These are phyloP conservation scores for Cromileptes altivelis DNA, from an alignment of 2,113 vertebrate species.

Conservation along the genomic window DNA sequence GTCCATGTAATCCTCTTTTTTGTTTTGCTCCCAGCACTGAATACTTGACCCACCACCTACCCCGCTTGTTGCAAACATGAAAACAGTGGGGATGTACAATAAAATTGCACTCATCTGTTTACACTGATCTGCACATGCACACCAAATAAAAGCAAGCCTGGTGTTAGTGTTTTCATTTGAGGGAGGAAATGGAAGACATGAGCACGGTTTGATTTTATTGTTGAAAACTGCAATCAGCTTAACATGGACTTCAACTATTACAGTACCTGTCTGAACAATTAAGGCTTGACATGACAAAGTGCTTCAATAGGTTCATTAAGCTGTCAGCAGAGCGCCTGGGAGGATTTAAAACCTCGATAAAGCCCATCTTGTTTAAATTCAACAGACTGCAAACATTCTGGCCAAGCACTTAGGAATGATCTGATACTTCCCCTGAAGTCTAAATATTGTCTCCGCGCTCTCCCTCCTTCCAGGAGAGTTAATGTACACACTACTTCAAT, in stretches of 20 bases:
- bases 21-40: conserved; percentile 29
- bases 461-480: conserved; percentile 26
- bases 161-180: conserved; percentile 27
- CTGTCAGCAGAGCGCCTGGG: conserved; percentile 21
- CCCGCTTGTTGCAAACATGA: conserved; percentile 11
- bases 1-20: conserved; percentile 31
- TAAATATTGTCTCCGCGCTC: conserved; percentile 38
- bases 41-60: conserved; percentile 37
- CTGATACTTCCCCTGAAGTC: conserved; percentile 44
- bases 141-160: background rate
- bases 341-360: conserved; percentile 38
- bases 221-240: conserved; percentile 4
- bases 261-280: conserved; percentile 28
- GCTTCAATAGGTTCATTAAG: conserved; percentile 33
- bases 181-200: conserved; percentile 37
- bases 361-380: conserved; percentile 41
- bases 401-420: conserved; percentile 43
- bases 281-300: conserved; percentile 18
- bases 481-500: conserved; percentile 18
- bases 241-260: background rate
- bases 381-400: conserved; percentile 14
- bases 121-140: conserved; percentile 11
- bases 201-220: conserved; percentile 1
- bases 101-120: conserved; percentile 1
- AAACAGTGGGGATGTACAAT: background rate